Percentiles rank a stretch among this genome's conserved stretches.
Conservation (phyloP, 2,888 invertebrate species). For the Lochmaea capreae region DNA sequence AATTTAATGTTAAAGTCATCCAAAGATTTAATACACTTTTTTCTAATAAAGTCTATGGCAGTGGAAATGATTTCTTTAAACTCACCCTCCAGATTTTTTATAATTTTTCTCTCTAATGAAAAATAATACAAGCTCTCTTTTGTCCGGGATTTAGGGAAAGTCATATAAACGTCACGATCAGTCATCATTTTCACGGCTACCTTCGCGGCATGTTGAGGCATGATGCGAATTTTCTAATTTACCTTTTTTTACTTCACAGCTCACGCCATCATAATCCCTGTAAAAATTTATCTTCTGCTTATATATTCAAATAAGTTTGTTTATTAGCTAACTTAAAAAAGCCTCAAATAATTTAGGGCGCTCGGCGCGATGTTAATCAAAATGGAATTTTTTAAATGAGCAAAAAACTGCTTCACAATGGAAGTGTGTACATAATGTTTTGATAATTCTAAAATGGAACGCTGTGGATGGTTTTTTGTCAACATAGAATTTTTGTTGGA, state of each 20-base stretch:
- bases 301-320: constrained; percentile 14
- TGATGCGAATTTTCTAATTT: constrained; percentile 13
- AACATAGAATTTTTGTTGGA: too few species aligned
- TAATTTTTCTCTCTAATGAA: constrained; percentile 7
- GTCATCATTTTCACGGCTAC: constrained; percentile 15
- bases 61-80: not conserved
- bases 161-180: constrained; percentile 20
- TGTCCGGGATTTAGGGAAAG: constrained; percentile 7
- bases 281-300: not conserved
- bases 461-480: too few species aligned
- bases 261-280: not conserved
- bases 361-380: not conserved
- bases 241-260: constrained; percentile 3
- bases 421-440: not conserved
- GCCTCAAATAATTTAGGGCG: not conserved
- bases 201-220: constrained; percentile 5
- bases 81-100: not conserved
- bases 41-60: not conserved
- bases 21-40: too few species aligned
- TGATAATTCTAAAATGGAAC: too few species aligned
- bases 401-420: not conserved
- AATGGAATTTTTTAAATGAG: not conserved
- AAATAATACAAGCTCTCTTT: constrained; percentile 8
- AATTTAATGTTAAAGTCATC: too few species aligned
- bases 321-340: not conserved